Base-by-base conservation (phyloP, 2,888 invertebrate genomes). In the Calephelis perditalis region DNA sequence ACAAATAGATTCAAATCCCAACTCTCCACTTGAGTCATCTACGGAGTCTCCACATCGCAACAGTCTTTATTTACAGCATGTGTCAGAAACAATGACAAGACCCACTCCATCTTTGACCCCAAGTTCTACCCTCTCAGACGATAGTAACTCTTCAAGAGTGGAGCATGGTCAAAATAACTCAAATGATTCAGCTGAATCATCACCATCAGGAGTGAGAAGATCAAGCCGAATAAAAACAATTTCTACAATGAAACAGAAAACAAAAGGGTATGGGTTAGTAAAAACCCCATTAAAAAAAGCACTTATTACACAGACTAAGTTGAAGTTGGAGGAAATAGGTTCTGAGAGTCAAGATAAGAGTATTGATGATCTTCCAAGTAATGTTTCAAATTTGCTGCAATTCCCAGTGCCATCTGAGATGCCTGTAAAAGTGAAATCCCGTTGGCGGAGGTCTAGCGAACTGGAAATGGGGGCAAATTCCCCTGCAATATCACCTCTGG, bases 211-310 rank as follows among this genome's bases (percentile, higher is more conserved):
- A n/a, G 94, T 95, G 0, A 85, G 96, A 26, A 91, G 96, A 56
- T 96, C 96, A 7, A 95, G 92, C 76, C 92, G 96, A 64, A 95
- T 96, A 63, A 95, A 95, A 75, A 94, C 94, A 49, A 96, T 95
- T 63, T 94, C 94, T 64, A 92, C 92, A 65, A 77, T 93, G 76
- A 94, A 94, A 74, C 94, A 92, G 71, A 92, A 93, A 78, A 93
- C 92, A 6, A 92, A 93, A 73, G 94, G 94, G 0, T 92, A 93
- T 76, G 94, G 94, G 26, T 79, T 94, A 66, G 94, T 94, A 0
- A 92, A 92, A 73, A 88, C 88, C 60, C 89, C 91, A 43, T 67
- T 89, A 43, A 91, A 91, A 62, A 90, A 88, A 66, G 86, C 90
- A 65, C 76, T 88, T 63, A 86, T 89, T 37, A 86, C 89, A 15